Percentiles rank a stretch among this genome's conserved stretches.
These are phyloP conservation scores for Psilanteris sp. DNA, from an alignment of 1,140 invertebrate genomes.

Conservation along the genomic window DNA sequence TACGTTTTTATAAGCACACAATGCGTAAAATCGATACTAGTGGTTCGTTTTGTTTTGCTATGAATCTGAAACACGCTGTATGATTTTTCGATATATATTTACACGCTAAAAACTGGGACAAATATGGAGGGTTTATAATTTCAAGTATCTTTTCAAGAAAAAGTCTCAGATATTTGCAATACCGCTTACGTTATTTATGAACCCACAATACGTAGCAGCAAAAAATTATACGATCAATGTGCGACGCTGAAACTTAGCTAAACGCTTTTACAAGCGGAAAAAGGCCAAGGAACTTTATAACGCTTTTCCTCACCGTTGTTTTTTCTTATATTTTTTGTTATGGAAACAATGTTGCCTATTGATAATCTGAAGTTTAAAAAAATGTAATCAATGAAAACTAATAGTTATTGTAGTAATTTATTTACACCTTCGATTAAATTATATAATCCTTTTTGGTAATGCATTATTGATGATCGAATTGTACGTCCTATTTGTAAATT, in stretches of 20 bases:
- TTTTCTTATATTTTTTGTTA: constrained; percentile 1
- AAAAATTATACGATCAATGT: constrained; percentile 40
- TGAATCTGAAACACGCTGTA: too few relatives aligned
- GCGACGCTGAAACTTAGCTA: constrained; percentile 31
- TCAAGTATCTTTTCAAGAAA: constrained; percentile 30
- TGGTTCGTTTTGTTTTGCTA: too few relatives aligned
- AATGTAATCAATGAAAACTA: too few relatives aligned
- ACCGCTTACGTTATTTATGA: constrained; percentile 45
- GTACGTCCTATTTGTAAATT: too few relatives aligned
- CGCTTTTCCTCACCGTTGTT: constrained; percentile 3
- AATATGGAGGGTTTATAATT: constrained; percentile 24
- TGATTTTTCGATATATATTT: background rate
- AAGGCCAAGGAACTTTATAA: constrained; percentile 33
- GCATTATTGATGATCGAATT: too few relatives aligned
- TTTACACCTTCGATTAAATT: too few relatives aligned
- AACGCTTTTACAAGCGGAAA: constrained; percentile 18
- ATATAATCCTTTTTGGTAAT: too few relatives aligned
- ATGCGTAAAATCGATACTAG: too few relatives aligned
- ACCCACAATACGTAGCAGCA: constrained; percentile 31
- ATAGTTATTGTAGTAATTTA: too few relatives aligned
- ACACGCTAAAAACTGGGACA: constrained; percentile 13
- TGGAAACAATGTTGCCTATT: constrained; percentile 12
- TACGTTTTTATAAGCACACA: too few relatives aligned
- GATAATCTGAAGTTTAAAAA: too few relatives aligned
- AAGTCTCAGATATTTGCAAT: constrained; percentile 18